Percentiles rank a stretch among this genome's conserved stretches.
phyloP scores from a whole-genome alignment of 2,113 vertebrate genomes.

The Oryzias melastigma region DNA sequence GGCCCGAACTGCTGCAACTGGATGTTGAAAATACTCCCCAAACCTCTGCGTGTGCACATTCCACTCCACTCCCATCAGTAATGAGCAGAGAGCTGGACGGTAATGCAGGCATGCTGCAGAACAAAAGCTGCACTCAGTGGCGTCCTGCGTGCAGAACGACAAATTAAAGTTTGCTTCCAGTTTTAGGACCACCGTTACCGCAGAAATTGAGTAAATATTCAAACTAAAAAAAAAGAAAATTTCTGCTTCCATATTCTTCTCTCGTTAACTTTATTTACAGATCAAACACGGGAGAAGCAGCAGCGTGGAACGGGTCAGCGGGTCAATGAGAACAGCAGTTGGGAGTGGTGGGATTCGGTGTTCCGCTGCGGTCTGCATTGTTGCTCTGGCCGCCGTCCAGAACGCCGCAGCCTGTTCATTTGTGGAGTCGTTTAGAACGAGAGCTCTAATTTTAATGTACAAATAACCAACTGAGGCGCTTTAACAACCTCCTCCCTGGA shows the following conservation, averaged over 20 bases:
- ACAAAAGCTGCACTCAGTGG: slow-evolving; percentile 40
- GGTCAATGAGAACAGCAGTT: slow-evolving; percentile 47
- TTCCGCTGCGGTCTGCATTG: slow-evolving; percentile 12
- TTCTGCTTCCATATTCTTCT: background rate
- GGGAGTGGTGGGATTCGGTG: slow-evolving; percentile 40
- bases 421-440: slow-evolving; percentile 13
- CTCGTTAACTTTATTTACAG: slow-evolving; percentile 8
- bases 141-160: background rate
- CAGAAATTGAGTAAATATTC: background rate
- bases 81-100: slow-evolving; percentile 7
- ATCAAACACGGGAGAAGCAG: slow-evolving; percentile 25
- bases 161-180: too few relatives aligned
- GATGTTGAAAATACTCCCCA: slow-evolving; percentile 6
- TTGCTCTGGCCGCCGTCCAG: slow-evolving; percentile 12
- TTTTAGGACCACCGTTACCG: background rate
- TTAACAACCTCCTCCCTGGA: slow-evolving; percentile 23
- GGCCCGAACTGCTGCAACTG: background rate
- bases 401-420: slow-evolving; percentile 2
- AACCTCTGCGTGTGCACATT: slow-evolving; percentile 19
- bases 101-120: slow-evolving; percentile 52
- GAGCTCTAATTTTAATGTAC: slow-evolving; percentile 27
- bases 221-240: background rate
- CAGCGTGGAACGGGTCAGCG: slow-evolving; percentile 13
- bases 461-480: slow-evolving; percentile 12
- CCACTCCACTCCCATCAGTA: slow-evolving; percentile 14